Evolutionary conservation across 2,888 invertebrate species (phyloP), one percentile per base, ranked within the genome.

Genomic region (Liopterus haemorrhoidalis): DNA sequence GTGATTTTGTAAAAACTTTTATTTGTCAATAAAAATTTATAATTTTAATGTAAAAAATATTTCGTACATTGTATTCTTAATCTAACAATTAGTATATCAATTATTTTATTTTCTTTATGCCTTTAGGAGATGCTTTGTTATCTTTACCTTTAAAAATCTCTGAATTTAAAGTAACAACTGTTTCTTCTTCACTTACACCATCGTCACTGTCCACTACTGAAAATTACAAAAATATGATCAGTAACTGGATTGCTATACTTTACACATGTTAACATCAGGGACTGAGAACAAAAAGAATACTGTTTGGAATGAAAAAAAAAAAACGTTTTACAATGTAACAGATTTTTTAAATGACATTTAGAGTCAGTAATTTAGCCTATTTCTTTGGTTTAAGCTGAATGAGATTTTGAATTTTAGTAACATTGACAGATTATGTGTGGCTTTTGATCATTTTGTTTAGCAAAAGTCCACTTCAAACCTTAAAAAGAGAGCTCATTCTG

Each of bases 181-280:
- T 53, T 30, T 68, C 67, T 54, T 69, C 69, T 59, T 70, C 70
- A 50, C 68, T 69, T 27, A 59, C 62, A 28, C 59, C 56, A 41
- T 55, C 55, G 15, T 38, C 33, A 36, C 56, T 46, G 14, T 54
- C 50, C 18, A 63, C 52, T 18, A 54, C 54, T 49, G 54, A 54
- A 37, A 27, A 27, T 27, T 5, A 27, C 5, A 15, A 28, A 28
- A 28, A 28, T n/a, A n/a, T n/a, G n/a, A n/a, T n/a, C n/a, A n/a
- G n/a, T n/a, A n/a, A n/a, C n/a, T n/a, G n/a, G n/a, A n/a, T n/a
- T n/a, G n/a, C n/a, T n/a, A n/a, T n/a, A n/a, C n/a, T n/a, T n/a
- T n/a, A n/a, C n/a, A n/a, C n/a, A n/a, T n/a, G n/a, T n/a, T n/a
- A n/a, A n/a, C n/a, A n/a, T n/a, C n/a, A n/a, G n/a, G n/a, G n/a